These are phyloP conservation scores for Typhlichthys subterraneus DNA, from an alignment of 2,797 vertebrate genomes.

Conservation along the genomic window DNA sequence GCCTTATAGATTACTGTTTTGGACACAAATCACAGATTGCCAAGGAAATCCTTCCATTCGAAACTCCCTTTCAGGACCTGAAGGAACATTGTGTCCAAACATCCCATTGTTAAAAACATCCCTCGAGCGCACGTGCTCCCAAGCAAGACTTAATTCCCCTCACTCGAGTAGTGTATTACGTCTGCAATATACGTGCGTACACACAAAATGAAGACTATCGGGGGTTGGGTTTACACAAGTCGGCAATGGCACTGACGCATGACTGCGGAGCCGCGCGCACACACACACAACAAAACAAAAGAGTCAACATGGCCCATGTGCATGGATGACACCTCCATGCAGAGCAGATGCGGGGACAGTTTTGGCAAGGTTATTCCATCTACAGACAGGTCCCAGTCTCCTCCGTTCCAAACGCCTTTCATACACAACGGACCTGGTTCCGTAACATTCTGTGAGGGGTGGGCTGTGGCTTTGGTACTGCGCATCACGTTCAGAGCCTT, in stretches of 20 bases:
- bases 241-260: slow-evolving; percentile 25
- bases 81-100: slow-evolving; percentile 14
- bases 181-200: slow-evolving; percentile 29
- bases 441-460: slow-evolving; percentile 47
- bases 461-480: slow-evolving; percentile 43
- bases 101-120: slow-evolving; percentile 1
- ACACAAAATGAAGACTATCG: slow-evolving; percentile 20
- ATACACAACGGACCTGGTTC: slow-evolving; percentile 2
- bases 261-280: background rate
- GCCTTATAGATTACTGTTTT: too few species aligned
- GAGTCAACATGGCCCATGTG: background rate
- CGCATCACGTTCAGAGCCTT: slow-evolving; percentile 81
- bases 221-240: slow-evolving; percentile 34
- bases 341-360: too few species aligned
- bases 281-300: slow-evolving; percentile 21
- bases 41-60: background rate
- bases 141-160: slow-evolving; percentile 34
- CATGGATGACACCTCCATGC: too few species aligned
- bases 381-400: slow-evolving; percentile 8
- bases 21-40: too few species aligned
- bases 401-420: slow-evolving; percentile 1
- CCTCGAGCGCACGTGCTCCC: slow-evolving; percentile 3
- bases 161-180: slow-evolving; percentile 37
- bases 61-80: background rate
- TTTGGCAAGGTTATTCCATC: background rate